Base-by-base conservation (phyloP, 2,113 vertebrate genomes). In the Leucoraja erinaceus region DNA sequence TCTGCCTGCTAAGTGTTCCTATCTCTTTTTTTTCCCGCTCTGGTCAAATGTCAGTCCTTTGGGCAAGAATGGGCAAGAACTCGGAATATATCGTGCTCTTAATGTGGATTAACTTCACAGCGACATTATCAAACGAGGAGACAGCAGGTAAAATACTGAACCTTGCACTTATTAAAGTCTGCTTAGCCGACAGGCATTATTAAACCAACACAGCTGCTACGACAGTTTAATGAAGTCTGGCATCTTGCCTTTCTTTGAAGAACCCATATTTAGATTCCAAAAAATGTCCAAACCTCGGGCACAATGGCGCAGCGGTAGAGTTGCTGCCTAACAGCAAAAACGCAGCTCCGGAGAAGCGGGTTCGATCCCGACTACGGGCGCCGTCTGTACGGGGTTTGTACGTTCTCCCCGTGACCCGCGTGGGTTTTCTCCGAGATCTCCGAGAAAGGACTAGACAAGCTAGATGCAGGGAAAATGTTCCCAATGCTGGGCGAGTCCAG, bases 161-260 rank as follows among this genome's bases (percentile, higher is more conserved):
- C 66, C 68, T 47, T 33, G 47, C 66, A 5, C 66, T 47, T 33
- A 72, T 70, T 47, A 38, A 20, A 18, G 16, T 68, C 88, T 90
- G 63, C 9, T 38, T 90, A 70, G 59, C 22, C 93, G 94, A 94
- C 97, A 97, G 98, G 97, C 95, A 97, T 95, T 86, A 93, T 96
- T 96, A 97, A 96, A 97, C 94, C 95, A 95, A 94, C 96, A 95
- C 93, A 94, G 93, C 93, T 94, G 94, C 94, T 96, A 96, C 96
- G 95, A 94, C 93, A 96, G 59, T 95, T 98, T 97, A 96, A 97
- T 95, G 94, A 96, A 97, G 95, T 95, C 96, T 47, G 33, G 88
- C 66, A 97, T 94, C 95, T 95, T 84, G 93, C 0, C 72, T 90
- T 28, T 12, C 38, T 47, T 92, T 25, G 84, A 72, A 47, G 28